Conservation (phyloP, 2,113 vertebrate species). For the Phyllostomus hastatus region DNA sequence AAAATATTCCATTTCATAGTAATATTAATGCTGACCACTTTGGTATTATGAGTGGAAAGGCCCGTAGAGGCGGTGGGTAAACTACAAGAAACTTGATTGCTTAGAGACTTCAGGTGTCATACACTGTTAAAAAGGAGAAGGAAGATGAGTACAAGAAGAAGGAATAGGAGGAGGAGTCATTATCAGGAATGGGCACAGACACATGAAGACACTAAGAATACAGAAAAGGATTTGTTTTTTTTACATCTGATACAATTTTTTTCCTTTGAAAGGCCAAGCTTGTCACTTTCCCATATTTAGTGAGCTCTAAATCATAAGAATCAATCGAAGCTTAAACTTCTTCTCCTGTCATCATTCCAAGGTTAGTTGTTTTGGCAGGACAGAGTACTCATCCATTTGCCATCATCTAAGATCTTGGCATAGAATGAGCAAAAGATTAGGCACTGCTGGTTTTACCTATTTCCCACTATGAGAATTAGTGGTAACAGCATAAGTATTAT, state of each 20-base stretch:
- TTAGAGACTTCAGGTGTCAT: background rate
- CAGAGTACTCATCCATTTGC: background rate
- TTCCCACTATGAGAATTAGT: background rate
- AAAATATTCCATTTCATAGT: background rate
- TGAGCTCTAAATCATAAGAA: background rate
- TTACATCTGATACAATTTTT: background rate
- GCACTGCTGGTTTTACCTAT: background rate
- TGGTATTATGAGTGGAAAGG: background rate
- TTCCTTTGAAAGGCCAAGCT: background rate
- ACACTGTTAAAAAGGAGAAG: background rate
- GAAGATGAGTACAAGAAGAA: background rate
- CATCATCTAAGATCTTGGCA: background rate
- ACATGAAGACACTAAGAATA: background rate
- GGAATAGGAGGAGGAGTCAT: background rate
- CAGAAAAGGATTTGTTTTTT: background rate
- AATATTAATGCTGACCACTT: background rate
- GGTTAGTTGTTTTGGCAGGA: background rate
- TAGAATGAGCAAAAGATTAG: background rate
- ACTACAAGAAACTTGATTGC: background rate
- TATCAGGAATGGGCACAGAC: background rate
- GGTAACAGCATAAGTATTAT: background rate
- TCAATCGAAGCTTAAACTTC: background rate
- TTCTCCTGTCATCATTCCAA: background rate
- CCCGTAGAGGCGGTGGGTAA: background rate
- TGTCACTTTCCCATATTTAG: background rate